Base-by-base conservation (phyloP, 2,888 invertebrate genomes). In the Pemphredon lugubris region DNA sequence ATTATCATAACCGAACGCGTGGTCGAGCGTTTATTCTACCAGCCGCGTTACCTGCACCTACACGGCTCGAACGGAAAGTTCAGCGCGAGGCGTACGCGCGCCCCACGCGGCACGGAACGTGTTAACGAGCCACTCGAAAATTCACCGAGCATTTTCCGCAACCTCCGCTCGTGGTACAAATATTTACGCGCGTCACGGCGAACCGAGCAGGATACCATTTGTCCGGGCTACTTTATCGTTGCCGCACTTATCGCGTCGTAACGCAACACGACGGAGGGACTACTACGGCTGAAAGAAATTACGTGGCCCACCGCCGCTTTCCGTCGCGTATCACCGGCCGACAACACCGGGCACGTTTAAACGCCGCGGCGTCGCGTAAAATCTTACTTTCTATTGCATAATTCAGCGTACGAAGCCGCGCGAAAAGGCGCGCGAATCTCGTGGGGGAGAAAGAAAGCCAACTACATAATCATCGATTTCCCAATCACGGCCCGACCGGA, bases 141-240 rank as follows among this genome's bases (percentile, higher is more conserved):
- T 69, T 72, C 63, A 44, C 26, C 47, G 18, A 21, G 58, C 42
- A 69, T 63, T 72, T 68, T 48, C 60, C 42, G 53, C 65, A 26
- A 68, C 30, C 65, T 48, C 48, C 64, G 42, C 61, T 50, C 60
- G 26, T 21, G 7, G 21, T 21, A 11, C 76, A 75, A 78, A 73
- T 75, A 75, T 75, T 79, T 75, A 59, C 67, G 34, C 61, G 58
- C 34, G 67, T 55, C 73, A 75, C 66, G 59, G 59, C 64, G 39
- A 75, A 47, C 26, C 60, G 58, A 61, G 48, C 61, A 60, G 42
- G 51, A 39, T 53, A 30, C 57, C 64, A 74, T 69, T 77, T 70
- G 59, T 55, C 51, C 60, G 58, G 18, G 32, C 32, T 53, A 63
- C 58, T 73, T 79, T 79, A 76, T 79, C 72, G 57, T n/a, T 47